These are phyloP conservation scores for Stictonetta naevosa DNA, from an alignment of 2,113 vertebrate genomes.

Conservation along the genomic window DNA sequence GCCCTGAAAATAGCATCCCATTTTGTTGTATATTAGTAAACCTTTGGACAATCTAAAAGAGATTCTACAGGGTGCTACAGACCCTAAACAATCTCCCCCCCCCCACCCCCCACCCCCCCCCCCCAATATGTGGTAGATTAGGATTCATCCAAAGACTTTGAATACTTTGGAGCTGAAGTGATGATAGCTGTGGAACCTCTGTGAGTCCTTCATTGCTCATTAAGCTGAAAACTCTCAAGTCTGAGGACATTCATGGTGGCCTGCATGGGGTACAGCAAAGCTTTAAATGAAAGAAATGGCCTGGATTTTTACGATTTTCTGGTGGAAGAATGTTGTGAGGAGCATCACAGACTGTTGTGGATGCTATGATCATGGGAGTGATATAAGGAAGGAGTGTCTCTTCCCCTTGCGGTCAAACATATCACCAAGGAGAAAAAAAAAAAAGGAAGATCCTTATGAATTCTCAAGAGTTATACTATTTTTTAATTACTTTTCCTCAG, in stretches of 20 bases:
- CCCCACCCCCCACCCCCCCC: not conserved
- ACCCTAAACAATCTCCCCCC: not conserved
- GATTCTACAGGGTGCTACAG: not conserved
- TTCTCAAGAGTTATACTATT: not conserved
- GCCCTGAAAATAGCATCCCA: not conserved
- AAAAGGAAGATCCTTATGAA: not conserved
- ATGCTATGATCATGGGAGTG: not conserved
- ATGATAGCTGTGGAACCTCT: not conserved
- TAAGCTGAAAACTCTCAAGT: not conserved
- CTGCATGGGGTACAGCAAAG: not conserved
- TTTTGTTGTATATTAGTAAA: not conserved
- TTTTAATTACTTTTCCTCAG: not conserved
- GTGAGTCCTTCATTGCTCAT: not conserved
- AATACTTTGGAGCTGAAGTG: slow-evolving; percentile 32
- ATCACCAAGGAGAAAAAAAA: not conserved
- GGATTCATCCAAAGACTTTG: slow-evolving; percentile 26
- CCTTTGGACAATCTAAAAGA: slow-evolving; percentile 13
- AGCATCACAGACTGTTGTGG: not conserved
- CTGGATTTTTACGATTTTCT: not conserved
- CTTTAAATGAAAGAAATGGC: not conserved
- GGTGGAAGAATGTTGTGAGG: not conserved
- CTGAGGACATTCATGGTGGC: not conserved
- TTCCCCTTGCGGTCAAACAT: not conserved
- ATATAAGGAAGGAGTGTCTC: not conserved
- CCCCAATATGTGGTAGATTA: not conserved